Percentiles rank a stretch among this genome's conserved stretches.
Evolutionary conservation across 1,140 invertebrate species (phyloP).

Genomic region (Drosophila bifasciata): DNA sequence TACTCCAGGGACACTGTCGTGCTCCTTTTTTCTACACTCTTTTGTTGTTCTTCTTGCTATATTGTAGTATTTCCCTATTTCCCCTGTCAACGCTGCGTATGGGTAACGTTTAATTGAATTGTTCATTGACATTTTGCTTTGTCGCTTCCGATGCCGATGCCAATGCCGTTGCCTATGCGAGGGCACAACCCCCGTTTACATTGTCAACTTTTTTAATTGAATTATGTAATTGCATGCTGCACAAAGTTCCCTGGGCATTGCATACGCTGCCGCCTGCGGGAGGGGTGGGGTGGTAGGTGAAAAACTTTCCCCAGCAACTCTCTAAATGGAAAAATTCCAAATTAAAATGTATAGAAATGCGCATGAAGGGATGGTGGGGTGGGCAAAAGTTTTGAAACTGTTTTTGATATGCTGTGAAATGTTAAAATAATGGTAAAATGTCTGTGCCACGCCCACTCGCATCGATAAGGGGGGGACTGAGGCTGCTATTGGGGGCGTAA

Average conservation of each 20-base stretch:
- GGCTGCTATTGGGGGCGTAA: too few relatives aligned
- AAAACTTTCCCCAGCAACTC: constrained; percentile 14
- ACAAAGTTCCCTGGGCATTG: constrained; percentile 48
- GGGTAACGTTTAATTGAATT: constrained; percentile 71
- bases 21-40: constrained; percentile 10
- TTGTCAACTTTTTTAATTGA: constrained; percentile 75
- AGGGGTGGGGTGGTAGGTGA: background rate
- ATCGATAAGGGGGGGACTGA: too few relatives aligned
- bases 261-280: constrained; percentile 21
- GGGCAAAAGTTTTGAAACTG: constrained; percentile 4
- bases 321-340: constrained; percentile 41
- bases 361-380: background rate
- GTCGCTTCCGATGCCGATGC: background rate
- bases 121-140: constrained; percentile 54
- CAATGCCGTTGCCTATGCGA: background rate
- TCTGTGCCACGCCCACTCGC: too few relatives aligned
- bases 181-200: constrained; percentile 40
- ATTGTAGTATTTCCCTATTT: background rate
- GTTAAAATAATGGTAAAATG: constrained; percentile 2
- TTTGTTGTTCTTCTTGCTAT: background rate
- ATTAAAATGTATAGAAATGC: constrained; percentile 37
- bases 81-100: constrained; percentile 30
- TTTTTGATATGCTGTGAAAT: constrained; percentile 22
- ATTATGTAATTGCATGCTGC: constrained; percentile 64
- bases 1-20: constrained; percentile 31